Percentiles rank a stretch among this genome's conserved stretches.
Evolutionary conservation across 2,113 vertebrate species (phyloP).

Genomic region (Hiodon tergisus): DNA sequence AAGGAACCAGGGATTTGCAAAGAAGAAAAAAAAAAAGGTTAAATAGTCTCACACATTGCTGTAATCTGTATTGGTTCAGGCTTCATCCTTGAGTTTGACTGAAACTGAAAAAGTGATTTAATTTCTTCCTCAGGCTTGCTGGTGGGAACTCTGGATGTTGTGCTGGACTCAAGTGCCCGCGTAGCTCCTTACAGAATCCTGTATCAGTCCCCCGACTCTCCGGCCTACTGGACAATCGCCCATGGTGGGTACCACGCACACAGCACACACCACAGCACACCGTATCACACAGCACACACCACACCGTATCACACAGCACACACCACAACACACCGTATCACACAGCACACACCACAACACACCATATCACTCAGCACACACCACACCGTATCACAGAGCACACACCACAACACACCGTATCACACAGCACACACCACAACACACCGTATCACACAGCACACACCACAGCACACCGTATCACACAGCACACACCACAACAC

Average conservation of each 20-base stretch:
- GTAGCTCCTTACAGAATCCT: conserved; percentile 91
- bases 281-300: no score
- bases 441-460: no score
- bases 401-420: no score
- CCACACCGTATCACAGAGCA: no score
- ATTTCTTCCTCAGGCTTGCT: conserved; percentile 71
- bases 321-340: background rate
- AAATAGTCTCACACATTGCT: background rate
- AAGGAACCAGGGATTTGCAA: no score
- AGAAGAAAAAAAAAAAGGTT: no score
- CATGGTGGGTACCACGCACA: conserved; percentile 71
- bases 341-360: background rate
- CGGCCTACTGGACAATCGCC: conserved; percentile 89
- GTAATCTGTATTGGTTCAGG: no score
- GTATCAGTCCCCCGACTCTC: conserved; percentile 91
- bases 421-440: no score
- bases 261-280: background rate
- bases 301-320: background rate
- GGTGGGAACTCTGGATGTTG: conserved; percentile 92
- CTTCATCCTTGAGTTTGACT: background rate
- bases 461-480: no score
- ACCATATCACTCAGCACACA: no score
- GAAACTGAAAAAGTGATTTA: background rate
- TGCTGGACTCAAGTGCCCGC: conserved; percentile 92
- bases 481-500: no score